Percentiles rank a stretch among this genome's conserved stretches.
Conservation (phyloP, 2,888 invertebrate species). For the Mantis religiosa region DNA sequence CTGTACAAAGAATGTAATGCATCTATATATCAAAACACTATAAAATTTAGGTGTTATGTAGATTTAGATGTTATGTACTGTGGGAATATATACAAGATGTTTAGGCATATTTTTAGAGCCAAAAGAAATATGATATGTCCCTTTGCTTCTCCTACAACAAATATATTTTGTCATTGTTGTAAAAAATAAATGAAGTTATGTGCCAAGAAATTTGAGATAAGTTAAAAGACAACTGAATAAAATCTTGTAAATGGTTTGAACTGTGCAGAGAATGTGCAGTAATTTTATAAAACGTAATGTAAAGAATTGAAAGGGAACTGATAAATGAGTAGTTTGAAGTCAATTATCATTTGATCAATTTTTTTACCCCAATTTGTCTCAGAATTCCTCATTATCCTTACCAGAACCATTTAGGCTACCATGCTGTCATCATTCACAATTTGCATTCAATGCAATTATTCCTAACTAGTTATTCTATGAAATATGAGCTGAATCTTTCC, state of each 20-base stretch:
- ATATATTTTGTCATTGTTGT: constrained; percentile 12
- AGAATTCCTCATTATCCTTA: too few species aligned
- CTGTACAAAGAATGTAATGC: neutral
- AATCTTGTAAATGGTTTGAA: neutral
- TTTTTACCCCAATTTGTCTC: too few species aligned
- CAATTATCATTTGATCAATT: too few species aligned
- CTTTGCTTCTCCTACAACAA: neutral
- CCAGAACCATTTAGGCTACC: too few species aligned
- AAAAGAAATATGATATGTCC: neutral
- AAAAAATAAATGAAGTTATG: neutral
- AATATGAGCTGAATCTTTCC: too few species aligned
- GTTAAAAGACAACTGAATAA: neutral
- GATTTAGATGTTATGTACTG: neutral
- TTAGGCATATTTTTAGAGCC: constrained; percentile 4
- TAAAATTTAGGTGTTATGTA: neutral
- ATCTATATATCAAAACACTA: neutral
- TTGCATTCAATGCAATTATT: too few species aligned
- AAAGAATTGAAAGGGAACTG: neutral
- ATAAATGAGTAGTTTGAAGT: neutral
- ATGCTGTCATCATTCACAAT: too few species aligned
- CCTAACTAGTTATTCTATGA: too few species aligned
- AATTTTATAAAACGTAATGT: neutral
- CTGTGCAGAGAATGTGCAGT: neutral
- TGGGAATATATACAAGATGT: neutral
- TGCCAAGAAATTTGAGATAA: neutral